A percentile compares a stretch with the other conserved stretches of the same genome.
phyloP scores from a whole-genome alignment of 2,888 invertebrate genomes.

The Diploptera punctata region DNA sequence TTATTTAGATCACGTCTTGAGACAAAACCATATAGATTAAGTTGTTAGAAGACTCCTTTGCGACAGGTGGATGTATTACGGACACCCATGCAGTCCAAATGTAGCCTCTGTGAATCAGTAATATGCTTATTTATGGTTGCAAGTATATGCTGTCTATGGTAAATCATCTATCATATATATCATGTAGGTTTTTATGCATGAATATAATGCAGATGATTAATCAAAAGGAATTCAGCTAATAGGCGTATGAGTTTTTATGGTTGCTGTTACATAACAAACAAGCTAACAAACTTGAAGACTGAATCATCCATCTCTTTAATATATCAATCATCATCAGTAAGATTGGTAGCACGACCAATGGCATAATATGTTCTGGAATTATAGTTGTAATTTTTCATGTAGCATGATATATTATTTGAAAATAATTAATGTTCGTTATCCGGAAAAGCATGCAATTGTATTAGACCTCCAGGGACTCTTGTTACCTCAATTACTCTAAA shows the following conservation, averaged over 20 bases:
- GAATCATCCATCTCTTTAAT: background rate
- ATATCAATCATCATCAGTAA: background rate
- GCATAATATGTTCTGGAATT: background rate
- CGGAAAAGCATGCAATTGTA: too few species aligned
- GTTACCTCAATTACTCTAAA: too few species aligned
- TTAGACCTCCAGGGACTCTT: too few species aligned
- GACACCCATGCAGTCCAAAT: constrained; percentile 3
- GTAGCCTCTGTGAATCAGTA: background rate
- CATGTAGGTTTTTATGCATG: background rate
- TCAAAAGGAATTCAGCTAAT: background rate
- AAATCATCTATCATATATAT: background rate
- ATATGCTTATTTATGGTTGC: background rate
- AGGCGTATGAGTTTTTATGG: background rate
- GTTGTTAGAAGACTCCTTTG: background rate
- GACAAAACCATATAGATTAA: constrained; percentile 20
- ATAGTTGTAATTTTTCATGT: background rate
- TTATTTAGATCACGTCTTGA: constrained; percentile 14
- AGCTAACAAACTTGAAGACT: background rate
- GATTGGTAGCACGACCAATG: background rate
- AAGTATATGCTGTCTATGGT: background rate
- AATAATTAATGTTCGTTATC: too few species aligned
- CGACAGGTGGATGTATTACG: constrained; percentile 15
- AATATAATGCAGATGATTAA: background rate
- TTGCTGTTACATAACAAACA: background rate
- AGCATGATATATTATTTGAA: too few species aligned